Conservation (phyloP, 2,113 vertebrate genomes). For the Kobus ellipsiprymnus region DNA sequence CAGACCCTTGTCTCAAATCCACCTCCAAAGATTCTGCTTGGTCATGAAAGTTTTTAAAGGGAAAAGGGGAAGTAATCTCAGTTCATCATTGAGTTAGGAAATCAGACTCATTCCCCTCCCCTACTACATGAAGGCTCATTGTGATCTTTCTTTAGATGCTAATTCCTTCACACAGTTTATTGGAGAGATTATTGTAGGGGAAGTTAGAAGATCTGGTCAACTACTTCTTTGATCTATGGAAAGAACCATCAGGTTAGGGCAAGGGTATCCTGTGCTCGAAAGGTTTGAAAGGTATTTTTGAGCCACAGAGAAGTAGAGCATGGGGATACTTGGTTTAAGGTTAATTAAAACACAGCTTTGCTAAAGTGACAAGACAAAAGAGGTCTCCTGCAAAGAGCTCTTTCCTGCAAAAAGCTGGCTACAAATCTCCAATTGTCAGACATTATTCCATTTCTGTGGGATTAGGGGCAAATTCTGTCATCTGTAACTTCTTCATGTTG, state of each 20-base stretch:
- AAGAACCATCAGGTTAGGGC: not conserved
- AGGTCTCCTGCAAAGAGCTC: not conserved
- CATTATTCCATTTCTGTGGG: not conserved
- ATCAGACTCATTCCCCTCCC: not conserved
- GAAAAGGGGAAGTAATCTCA: not conserved
- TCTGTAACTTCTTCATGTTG: not conserved
- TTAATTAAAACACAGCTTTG: not conserved
- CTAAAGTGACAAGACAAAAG: not conserved
- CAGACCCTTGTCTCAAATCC: not conserved
- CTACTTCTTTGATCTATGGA: not conserved
- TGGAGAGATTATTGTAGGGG: not conserved
- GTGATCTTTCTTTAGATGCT: not conserved
- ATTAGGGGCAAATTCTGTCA: not conserved
- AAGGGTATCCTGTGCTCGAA: not conserved
- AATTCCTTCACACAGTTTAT: not conserved
- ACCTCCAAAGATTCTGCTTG: not conserved
- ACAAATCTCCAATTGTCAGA: not conserved
- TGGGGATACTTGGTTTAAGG: not conserved
- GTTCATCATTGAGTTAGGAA: not conserved
- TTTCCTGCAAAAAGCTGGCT: not conserved
- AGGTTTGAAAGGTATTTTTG: not conserved
- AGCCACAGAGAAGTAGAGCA: not conserved
- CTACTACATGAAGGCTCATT: not conserved
- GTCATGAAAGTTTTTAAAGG: not conserved
- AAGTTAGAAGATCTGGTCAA: not conserved